A percentile compares a stretch with the other conserved stretches of the same genome.
Evolutionary conservation across 2,113 vertebrate species (phyloP).

Genomic region (Ailurus styani): DNA sequence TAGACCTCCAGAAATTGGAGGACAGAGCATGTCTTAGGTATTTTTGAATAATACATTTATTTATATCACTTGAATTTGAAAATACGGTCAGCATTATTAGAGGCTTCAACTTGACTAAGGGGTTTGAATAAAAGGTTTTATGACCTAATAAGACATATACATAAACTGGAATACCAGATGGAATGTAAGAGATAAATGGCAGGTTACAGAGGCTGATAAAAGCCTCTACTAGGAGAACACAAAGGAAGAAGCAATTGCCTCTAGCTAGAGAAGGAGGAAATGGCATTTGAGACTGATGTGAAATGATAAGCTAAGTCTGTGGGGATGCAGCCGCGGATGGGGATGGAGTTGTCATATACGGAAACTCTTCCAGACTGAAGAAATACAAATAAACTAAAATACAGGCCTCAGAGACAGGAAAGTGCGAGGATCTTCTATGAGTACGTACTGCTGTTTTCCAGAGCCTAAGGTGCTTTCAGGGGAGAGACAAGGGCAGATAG

Average conservation of each 20-base stretch:
- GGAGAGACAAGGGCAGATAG: background rate
- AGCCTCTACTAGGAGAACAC: background rate
- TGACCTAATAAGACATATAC: background rate
- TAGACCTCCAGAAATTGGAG: background rate
- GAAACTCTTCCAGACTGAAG: background rate
- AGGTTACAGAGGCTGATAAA: background rate
- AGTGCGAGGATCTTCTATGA: background rate
- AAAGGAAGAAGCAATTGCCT: background rate
- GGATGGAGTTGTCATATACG: background rate
- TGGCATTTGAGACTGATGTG: background rate
- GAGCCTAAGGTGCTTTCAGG: background rate
- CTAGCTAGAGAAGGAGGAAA: background rate
- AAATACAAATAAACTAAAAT: background rate
- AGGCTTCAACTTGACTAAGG: background rate
- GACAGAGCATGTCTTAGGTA: background rate
- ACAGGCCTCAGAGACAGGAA: background rate
- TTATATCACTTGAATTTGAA: background rate
- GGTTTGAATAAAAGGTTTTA: background rate
- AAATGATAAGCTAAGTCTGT: background rate
- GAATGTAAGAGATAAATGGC: background rate
- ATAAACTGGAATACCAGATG: background rate
- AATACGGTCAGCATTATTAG: background rate
- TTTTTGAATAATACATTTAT: background rate
- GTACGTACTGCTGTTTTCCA: background rate
- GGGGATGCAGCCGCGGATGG: background rate